These are phyloP conservation scores for Stegodyphus mimosarum DNA, from an alignment of 1,140 invertebrate species.

Conservation along the genomic window DNA sequence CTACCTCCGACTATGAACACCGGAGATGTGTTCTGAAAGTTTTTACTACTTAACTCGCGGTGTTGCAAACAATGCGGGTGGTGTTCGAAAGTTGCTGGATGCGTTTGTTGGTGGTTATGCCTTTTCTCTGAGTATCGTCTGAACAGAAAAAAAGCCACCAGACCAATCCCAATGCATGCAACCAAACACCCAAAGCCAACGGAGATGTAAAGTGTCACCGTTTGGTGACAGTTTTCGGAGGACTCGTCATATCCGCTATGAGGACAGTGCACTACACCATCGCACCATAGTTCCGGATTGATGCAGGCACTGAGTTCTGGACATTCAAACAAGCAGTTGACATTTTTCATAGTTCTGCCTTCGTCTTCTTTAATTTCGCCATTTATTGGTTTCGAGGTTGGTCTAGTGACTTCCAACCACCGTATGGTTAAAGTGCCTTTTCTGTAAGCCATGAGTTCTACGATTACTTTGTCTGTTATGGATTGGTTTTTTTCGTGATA, in stretches of 20 bases:
- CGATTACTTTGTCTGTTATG: slow-evolving; percentile 78
- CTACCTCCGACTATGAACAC: slow-evolving; percentile 46
- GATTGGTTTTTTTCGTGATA: slow-evolving; percentile 74
- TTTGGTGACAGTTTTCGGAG: slow-evolving; percentile 72
- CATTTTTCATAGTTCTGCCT: slow-evolving; percentile 48
- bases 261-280: slow-evolving; percentile 85
- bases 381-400: slow-evolving; percentile 49
- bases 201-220: slow-evolving; percentile 54
- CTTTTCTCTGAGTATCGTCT: slow-evolving; percentile 10
- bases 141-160: slow-evolving; percentile 34
- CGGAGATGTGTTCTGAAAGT: slow-evolving; percentile 29
- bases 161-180: background rate
- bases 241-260: slow-evolving; percentile 88
- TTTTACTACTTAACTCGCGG: slow-evolving; percentile 31
- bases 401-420: slow-evolving; percentile 84
- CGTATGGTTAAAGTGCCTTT: slow-evolving; percentile 80
- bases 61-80: slow-evolving; percentile 37
- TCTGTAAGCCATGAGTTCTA: slow-evolving; percentile 81
- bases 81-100: slow-evolving; percentile 26
- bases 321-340: slow-evolving; percentile 84
- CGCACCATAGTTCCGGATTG: slow-evolving; percentile 88
- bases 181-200: slow-evolving; percentile 37
- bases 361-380: slow-evolving; percentile 71
- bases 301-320: slow-evolving; percentile 89
- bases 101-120: slow-evolving; percentile 31